Percentiles rank a stretch among this genome's conserved stretches.
phyloP scores from a whole-genome alignment of 1,140 invertebrate species.

The Hydropsyche tenuis region DNA sequence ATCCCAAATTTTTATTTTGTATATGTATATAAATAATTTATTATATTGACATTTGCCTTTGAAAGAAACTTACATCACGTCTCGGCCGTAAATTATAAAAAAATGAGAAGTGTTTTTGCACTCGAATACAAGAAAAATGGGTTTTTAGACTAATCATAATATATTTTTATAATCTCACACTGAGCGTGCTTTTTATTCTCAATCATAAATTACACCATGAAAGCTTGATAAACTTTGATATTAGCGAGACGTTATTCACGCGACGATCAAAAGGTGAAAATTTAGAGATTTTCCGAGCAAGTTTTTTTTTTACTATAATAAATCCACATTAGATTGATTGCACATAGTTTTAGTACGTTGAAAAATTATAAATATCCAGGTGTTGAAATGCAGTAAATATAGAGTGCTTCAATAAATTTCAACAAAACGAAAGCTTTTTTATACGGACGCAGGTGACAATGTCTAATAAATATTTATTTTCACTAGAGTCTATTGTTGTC shows the following conservation, averaged over 20 bases:
- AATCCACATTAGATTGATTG: neutral
- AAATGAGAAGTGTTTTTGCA: constrained; percentile 25
- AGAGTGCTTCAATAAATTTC: too few species aligned
- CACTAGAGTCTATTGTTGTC: neutral
- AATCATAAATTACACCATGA: constrained; percentile 12
- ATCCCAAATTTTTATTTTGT: neutral
- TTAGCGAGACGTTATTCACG: constrained; percentile 1
- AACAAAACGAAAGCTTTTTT: too few species aligned
- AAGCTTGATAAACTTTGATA: constrained; percentile 18
- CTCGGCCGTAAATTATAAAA: constrained; percentile 26
- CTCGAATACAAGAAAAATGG: constrained; percentile 20
- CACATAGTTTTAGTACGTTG: too few species aligned
- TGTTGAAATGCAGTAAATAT: too few species aligned
- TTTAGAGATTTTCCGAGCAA: neutral
- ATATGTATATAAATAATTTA: constrained; percentile 20
- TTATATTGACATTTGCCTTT: constrained; percentile 27
- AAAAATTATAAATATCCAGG: too few species aligned
- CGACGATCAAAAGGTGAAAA: neutral
- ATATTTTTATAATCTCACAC: constrained; percentile 3
- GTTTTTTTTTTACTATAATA: constrained; percentile 2
- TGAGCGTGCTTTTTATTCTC: neutral
- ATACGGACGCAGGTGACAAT: neutral
- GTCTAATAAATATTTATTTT: constrained; percentile 17
- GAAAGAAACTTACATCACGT: constrained; percentile 27
- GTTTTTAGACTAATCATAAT: constrained; percentile 24